Base-by-base conservation (phyloP, 2,888 invertebrate genomes). In the Noctua fimbriata region DNA sequence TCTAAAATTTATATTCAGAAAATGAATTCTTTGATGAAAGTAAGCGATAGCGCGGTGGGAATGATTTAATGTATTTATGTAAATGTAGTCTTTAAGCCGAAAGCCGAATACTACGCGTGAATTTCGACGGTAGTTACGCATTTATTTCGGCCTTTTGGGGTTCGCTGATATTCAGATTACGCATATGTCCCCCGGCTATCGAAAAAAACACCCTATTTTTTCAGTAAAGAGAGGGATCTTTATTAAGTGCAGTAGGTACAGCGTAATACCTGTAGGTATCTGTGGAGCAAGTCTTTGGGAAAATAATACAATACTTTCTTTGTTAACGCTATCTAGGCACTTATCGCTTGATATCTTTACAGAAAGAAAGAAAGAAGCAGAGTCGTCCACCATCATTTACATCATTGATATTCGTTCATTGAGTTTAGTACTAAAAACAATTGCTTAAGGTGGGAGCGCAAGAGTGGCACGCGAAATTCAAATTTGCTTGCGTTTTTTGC, bases 1-100 rank as follows among this genome's bases (percentile, higher is more conserved):
- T 95, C 93, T 93, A 91, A 95, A 95, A 94, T 94, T 93, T 94
- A 93, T 94, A 94, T 94, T 94, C 93, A 89, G 85, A 91, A 92
- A 94, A 94, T 94, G 93, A 93, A 93, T 93, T 93, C 91, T 89
- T 89, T 88, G 89, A 88, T 86, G 87, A 88, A 87, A 87, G 86
- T 87, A 88, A 86, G 79, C 79, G 83, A 83, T 86, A 86, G 81
- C 85, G 74, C 83, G 83, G 82, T 85, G 83, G 75, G 83, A 87
- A 87, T 88, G 87, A 88, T 87, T 88, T 87, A 87, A 87, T 83
- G 81, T 87, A 75, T 83, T 87, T 81, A 86, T 83, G 84, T 86
- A 79, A 86, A 83, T 84, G 78, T 82, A 80, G 75, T 69, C 80
- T 79, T 87, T 84, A 80, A 81, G 75, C 72, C 49, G 65, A 78